Base-by-base conservation (phyloP, 2,888 invertebrate species). In the Clusia tigrina region DNA sequence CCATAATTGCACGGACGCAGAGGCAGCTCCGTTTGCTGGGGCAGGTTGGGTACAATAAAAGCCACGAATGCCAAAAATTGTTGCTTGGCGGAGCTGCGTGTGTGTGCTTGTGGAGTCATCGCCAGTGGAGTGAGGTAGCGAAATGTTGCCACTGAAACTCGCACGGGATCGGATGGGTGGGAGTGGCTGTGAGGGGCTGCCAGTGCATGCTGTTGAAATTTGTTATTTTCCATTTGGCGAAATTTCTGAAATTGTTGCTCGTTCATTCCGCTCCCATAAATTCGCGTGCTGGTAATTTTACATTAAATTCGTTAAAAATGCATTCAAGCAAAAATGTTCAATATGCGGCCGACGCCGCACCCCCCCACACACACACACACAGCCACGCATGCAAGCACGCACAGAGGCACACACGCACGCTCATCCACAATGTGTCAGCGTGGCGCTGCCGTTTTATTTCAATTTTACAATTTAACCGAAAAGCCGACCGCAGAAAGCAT, bases 381-480 rank as follows among this genome's bases (percentile, higher is more conserved):
- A 42, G 42, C n/a, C 32, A 32, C 6, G 32, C 32, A 32, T 12
- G 6, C 32, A 32, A 6, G 6, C 32, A 32, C 32, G 6, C 32
- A 32, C 32, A 32, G 6, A 32, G 32, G 32, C 32, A 32, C 32
- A 32, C 32, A 32, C 12, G 32, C 32, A 32, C 12, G 32, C 32
- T 32, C 6, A 12, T 32, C n/a, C 42, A 42, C 6, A 6, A n/a
- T 42, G 42, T 42, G 32, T 12, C 42, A 42, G 48, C 15, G 48
- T 48, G 6, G 6, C 32, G 32, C 32, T 48, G 48, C 48, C 6
- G 48, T 76, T 77, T 77, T 75, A 77, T 78, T 79, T 79, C 76
- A 72, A 74, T 78, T 77, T 74, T 71, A 77, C 78, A 78, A 74
- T 78, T 78, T 71, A 73, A 77, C 74, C 76, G 67, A 48, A 58